Evolutionary conservation across 1,140 invertebrate species (phyloP).

Genomic region (Bombyx mori): DNA sequence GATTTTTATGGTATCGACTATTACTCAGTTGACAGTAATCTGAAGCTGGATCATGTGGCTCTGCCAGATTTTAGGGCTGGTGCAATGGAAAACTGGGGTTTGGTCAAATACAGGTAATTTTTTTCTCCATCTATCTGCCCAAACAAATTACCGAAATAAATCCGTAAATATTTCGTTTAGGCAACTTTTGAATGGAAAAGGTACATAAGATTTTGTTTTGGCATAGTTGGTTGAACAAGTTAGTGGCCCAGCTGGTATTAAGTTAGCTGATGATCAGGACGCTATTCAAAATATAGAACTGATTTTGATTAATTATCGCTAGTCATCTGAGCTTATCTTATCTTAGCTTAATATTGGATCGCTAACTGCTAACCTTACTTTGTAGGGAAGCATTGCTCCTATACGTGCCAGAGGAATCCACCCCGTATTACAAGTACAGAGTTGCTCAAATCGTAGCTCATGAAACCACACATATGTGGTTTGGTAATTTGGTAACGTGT

Average conservation of each 20-base stretch:
- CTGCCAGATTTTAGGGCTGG: constrained; percentile 79
- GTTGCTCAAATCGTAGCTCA: constrained; percentile 74
- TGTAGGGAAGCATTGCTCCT: constrained; percentile 42
- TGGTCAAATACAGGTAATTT: constrained; percentile 73
- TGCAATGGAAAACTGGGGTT: constrained; percentile 83
- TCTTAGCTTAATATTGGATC: too few relatives aligned
- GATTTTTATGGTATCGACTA: constrained; percentile 54
- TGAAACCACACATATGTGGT: constrained; percentile 78
- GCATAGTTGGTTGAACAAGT: too few relatives aligned
- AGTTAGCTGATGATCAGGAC: too few relatives aligned
- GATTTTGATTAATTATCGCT: too few relatives aligned
- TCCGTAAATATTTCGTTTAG: too few relatives aligned
- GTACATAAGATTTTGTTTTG: too few relatives aligned
- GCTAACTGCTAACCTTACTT: neutral
- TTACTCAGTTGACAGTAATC: constrained; percentile 53
- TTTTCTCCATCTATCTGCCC: too few relatives aligned
- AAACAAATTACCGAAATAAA: too few relatives aligned
- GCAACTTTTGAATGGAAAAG: too few relatives aligned
- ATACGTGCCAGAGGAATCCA: constrained; percentile 39
- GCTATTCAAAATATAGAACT: too few relatives aligned
- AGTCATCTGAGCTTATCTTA: too few relatives aligned
- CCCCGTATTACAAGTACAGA: constrained; percentile 51
- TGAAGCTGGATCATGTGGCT: constrained; percentile 76
- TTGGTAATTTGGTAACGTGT: constrained; percentile 78
- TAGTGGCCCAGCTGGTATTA: too few relatives aligned